A percentile compares a stretch with the other conserved stretches of the same genome.
Evolutionary conservation across 2,888 invertebrate species (phyloP).

Genomic region (Molorchus minor): DNA sequence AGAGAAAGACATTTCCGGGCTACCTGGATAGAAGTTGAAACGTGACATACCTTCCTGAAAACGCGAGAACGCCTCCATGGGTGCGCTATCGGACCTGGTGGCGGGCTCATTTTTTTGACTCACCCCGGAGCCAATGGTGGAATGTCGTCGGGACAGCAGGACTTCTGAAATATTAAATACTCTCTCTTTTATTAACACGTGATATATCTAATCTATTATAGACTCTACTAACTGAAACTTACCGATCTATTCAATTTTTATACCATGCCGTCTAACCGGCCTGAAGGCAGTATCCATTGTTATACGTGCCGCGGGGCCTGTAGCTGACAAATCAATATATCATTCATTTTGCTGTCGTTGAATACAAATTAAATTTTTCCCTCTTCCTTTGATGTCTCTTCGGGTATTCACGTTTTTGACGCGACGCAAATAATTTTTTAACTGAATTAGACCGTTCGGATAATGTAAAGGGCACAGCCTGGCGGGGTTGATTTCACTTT

Average conservation of each 20-base stretch:
- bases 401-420: conserved; percentile 2
- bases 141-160: no score
- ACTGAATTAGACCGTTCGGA: neutral
- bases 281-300: neutral
- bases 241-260: neutral
- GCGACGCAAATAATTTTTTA: neutral
- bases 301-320: neutral
- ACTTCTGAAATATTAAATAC: no score
- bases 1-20: no score
- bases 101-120: no score
- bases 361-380: conserved; percentile 10
- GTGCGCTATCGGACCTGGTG: no score
- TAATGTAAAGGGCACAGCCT: neutral
- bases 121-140: no score
- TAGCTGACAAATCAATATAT: conserved; percentile 21
- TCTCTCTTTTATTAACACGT: no score
- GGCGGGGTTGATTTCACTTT: no score
- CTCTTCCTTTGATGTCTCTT: conserved; percentile 3
- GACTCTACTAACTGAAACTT: neutral
- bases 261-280: neutral
- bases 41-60: no score
- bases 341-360: conserved; percentile 8
- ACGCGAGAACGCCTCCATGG: no score
- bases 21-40: no score
- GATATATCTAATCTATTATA: no score